phyloP scores from a whole-genome alignment of 35 echinoderm and acorn worm genomes.

The Anneissia japonica region DNA sequence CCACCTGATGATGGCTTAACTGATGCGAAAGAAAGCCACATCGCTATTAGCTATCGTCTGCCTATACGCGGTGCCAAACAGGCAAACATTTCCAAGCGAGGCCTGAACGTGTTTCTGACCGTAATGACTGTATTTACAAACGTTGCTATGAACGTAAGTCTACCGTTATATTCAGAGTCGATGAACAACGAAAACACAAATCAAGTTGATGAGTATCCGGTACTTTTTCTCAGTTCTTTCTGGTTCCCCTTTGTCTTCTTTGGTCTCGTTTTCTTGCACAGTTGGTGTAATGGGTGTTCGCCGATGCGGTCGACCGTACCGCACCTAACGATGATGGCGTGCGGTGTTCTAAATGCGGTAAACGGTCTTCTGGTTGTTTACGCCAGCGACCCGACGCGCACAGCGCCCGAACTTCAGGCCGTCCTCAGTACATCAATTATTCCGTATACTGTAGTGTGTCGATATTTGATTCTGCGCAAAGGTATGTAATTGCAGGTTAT shows the following conservation, averaged over 20 bases:
- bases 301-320: conserved; percentile 13
- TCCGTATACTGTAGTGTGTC: conserved; percentile 73
- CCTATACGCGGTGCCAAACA: not conserved
- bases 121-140: conserved; percentile 58
- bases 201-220: conserved; percentile 60
- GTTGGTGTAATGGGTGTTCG: conserved; percentile 32
- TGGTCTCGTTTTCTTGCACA: conserved; percentile 44
- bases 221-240: conserved; percentile 54
- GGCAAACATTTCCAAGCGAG: not conserved
- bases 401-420: conserved; percentile 63
- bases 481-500: too few species aligned
- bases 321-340: conserved; percentile 23
- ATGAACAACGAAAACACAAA: conserved; percentile 18
- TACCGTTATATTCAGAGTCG: conserved; percentile 64
- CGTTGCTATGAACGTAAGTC: conserved; percentile 58
- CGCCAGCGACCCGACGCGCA: conserved; percentile 59
- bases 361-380: conserved; percentile 88
- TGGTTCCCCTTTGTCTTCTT: conserved; percentile 81
- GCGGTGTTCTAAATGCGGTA: conserved; percentile 58
- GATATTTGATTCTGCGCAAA: conserved; percentile 75
- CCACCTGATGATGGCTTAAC: not conserved
- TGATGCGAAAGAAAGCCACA: not conserved
- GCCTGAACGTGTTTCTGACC: conserved; percentile 63
- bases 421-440: conserved; percentile 75
- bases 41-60: not conserved